Evolutionary conservation across 1,140 invertebrate genomes (phyloP).

Genomic region (Drosophila bifasciata): DNA sequence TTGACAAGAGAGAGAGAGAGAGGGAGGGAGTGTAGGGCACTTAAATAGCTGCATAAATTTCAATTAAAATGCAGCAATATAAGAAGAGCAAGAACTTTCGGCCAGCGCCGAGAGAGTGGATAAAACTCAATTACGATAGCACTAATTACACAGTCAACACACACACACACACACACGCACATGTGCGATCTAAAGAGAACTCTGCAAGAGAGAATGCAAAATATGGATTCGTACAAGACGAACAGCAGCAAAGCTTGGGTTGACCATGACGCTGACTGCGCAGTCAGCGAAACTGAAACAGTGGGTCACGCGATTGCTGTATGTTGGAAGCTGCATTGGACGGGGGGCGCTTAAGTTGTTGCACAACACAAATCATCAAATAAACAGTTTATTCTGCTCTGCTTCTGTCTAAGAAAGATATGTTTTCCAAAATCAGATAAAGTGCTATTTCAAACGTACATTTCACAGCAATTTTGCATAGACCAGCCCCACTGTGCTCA

Average conservation of each 20-base stretch:
- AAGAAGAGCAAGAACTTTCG: conserved; percentile 50
- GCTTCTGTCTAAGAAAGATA: no score
- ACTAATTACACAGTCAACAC: conserved; percentile 66
- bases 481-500: conserved; percentile 7
- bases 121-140: conserved; percentile 75
- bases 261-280: conserved; percentile 60
- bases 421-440: no score
- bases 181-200: conserved; percentile 14
- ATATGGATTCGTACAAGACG: conserved; percentile 70
- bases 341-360: no score
- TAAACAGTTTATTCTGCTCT: no score
- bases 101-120: conserved; percentile 26
- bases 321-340: no score
- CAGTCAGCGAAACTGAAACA: conserved; percentile 16
- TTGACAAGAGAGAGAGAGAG: conserved; percentile 3
- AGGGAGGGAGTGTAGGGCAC: conserved; percentile 14
- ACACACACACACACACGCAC: background rate
- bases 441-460: no score
- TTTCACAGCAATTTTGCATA: background rate
- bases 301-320: conserved; percentile 6
- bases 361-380: no score
- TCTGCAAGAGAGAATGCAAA: conserved; percentile 41
- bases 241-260: conserved; percentile 32
- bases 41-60: conserved; percentile 80
- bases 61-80: conserved; percentile 71